A percentile compares a stretch with the other conserved stretches of the same genome.
Conservation (phyloP, 1,140 invertebrate species). For the Diplogasteroides magnus region DNA sequence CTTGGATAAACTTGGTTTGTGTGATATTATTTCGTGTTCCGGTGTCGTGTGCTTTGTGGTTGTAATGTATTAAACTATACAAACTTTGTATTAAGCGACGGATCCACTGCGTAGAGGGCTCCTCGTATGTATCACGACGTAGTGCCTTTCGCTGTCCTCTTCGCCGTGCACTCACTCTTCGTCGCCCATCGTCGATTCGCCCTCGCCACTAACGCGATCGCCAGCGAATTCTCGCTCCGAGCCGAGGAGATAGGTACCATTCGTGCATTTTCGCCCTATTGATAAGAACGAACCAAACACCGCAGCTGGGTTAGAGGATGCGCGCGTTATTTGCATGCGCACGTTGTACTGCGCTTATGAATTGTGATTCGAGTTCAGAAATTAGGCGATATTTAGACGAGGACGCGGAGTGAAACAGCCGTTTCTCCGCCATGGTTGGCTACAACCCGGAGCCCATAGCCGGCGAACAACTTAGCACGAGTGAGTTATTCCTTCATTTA, state of each 20-base stretch:
- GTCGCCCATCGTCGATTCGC: neutral
- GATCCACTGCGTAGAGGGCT: no score
- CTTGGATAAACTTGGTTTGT: no score
- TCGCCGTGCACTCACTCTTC: neutral
- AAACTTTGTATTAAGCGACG: no score
- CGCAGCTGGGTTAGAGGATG: neutral
- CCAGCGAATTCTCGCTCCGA: neutral
- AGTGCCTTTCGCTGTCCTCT: no score
- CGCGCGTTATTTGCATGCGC: neutral
- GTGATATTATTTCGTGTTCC: no score
- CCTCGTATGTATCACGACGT: no score
- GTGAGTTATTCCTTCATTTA: no score
- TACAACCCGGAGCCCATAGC: slow-evolving; percentile 30
- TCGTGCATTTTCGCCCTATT: neutral
- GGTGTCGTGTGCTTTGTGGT: no score
- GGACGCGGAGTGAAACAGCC: neutral
- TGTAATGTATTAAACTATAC: no score
- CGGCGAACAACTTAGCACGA: slow-evolving; percentile 14
- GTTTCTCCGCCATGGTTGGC: slow-evolving; percentile 24
- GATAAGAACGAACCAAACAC: neutral
- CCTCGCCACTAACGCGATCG: neutral
- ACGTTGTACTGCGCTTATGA: slow-evolving; percentile 2
- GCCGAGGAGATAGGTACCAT: neutral
- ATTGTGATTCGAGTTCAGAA: neutral
- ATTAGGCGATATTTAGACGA: slow-evolving; percentile 1